These are phyloP conservation scores for Euproctis similis DNA, from an alignment of 2,888 invertebrate genomes.

Conservation along the genomic window DNA sequence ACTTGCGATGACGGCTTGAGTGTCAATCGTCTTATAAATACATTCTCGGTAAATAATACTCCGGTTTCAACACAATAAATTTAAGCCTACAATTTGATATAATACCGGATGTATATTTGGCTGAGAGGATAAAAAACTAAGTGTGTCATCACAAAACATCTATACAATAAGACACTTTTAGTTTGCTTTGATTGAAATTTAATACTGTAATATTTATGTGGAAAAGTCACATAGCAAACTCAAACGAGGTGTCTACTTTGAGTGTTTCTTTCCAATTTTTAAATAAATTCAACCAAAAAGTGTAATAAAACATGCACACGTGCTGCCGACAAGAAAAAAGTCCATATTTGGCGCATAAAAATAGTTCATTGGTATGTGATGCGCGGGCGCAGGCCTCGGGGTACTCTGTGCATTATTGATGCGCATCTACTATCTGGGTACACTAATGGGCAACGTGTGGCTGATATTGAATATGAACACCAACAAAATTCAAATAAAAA, in stretches of 20 bases:
- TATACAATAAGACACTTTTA: too few relatives aligned
- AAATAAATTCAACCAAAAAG: conserved; percentile 12
- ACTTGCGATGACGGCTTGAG: conserved; percentile 15
- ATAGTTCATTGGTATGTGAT: conserved; percentile 33
- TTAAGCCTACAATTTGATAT: too few relatives aligned
- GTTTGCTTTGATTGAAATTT: too few relatives aligned
- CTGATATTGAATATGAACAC: conserved; percentile 34
- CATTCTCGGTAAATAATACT: conserved; percentile 4
- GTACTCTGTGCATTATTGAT: conserved; percentile 32
- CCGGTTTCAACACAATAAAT: conserved; percentile 4
- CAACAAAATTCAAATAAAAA: conserved; percentile 5
- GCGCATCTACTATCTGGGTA: conserved; percentile 26
- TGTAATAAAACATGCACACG: conserved; percentile 11
- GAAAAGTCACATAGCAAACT: too few relatives aligned
- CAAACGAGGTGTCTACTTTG: neutral
- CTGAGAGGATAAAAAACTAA: too few relatives aligned
- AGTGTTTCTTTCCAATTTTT: conserved; percentile 6
- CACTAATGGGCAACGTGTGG: conserved; percentile 54
- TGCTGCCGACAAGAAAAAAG: conserved; percentile 10
- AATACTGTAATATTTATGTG: too few relatives aligned
- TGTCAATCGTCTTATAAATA: conserved; percentile 7
- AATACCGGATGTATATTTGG: too few relatives aligned
- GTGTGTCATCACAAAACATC: too few relatives aligned
- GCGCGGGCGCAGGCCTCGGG: conserved; percentile 33
- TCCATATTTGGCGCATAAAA: conserved; percentile 31